Evolutionary conservation across 2,113 vertebrate species (phyloP), one percentile per base, ranked within the genome.

Genomic region (Cariama cristata): DNA sequence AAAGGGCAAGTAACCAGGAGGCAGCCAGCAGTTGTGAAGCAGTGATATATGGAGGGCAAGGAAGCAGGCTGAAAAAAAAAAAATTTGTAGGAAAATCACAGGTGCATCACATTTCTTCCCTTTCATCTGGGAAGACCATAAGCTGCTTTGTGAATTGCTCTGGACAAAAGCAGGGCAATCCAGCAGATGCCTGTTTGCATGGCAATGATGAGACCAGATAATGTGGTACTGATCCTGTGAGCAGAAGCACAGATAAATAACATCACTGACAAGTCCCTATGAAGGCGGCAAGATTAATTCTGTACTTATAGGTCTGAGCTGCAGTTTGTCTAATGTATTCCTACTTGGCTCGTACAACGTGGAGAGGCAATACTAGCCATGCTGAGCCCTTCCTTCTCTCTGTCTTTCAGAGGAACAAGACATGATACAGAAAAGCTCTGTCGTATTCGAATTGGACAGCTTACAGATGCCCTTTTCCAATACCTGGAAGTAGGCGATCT

Each of bases 401-500:
- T 38, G 38, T 84, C 35, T 62, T 24, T 21, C 33, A 20, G 27
- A 58, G 49, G 24, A 45, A 18, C 17, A 66, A 52, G 73, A 45
- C 42, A 47, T 30, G 30, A 53, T 23, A 38, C 56, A 47, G 28
- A 53, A 47, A 35, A 73, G 24, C 10, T 84, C 64, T 58, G 42
- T 42, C 24, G 4, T 62, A 27, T 32, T 82, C 6, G 2, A 18
- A n/a, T 28, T 87, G n/a, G 27, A 56, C 30, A 83, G n/a, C 49
- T 59, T 97, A 56, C 93, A 38, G 63, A 96, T 98, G 85, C 96
- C 97, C 0, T 97, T 98, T 82, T 82, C 98, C 38, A 91, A 93
- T 26, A 49, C 93, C 5, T 85, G 98, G 72, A 98, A 98, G 86
- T 98, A 98, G 63, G 71, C 64, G 55, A 95, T 98, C 67, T 80